A percentile compares a stretch with the other conserved stretches of the same genome.
These are phyloP conservation scores for Nothura maculosa DNA, from an alignment of 2,797 vertebrate species.

Conservation along the genomic window DNA sequence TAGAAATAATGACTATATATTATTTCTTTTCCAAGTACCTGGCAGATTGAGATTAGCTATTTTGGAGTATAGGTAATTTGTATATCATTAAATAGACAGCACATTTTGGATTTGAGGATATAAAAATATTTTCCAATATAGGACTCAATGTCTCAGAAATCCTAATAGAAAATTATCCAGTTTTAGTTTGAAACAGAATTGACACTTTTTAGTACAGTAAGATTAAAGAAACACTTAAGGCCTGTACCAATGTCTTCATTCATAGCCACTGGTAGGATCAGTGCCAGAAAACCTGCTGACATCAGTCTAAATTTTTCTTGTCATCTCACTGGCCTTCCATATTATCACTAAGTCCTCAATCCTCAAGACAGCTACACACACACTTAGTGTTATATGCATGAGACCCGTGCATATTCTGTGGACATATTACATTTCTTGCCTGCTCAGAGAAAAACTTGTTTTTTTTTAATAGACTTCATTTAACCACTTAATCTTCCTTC, in stretches of 20 bases:
- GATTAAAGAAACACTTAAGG: not conserved
- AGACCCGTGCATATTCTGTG: not conserved
- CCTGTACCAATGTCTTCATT: not conserved
- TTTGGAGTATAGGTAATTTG: not conserved
- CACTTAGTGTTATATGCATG: not conserved
- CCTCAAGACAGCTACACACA: not conserved
- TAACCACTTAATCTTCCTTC: not conserved
- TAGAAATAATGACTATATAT: not conserved
- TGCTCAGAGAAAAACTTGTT: not conserved
- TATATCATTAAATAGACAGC: not conserved
- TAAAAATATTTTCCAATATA: not conserved
- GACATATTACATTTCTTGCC: not conserved
- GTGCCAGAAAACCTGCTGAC: not conserved
- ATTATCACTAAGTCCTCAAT: fast-evolving
- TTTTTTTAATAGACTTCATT: not conserved
- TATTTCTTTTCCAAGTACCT: conserved; percentile 11
- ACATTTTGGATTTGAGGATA: not conserved
- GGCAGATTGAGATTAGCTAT: not conserved
- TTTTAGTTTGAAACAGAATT: not conserved
- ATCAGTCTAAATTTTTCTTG: not conserved
- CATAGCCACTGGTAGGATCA: not conserved
- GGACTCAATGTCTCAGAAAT: not conserved
- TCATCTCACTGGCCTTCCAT: not conserved
- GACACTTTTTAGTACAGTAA: not conserved
- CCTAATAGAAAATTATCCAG: not conserved